Percentiles rank a stretch among this genome's conserved stretches.
Evolutionary conservation across 2,888 invertebrate genomes (phyloP).

Genomic region (Drosophila cracens): DNA sequence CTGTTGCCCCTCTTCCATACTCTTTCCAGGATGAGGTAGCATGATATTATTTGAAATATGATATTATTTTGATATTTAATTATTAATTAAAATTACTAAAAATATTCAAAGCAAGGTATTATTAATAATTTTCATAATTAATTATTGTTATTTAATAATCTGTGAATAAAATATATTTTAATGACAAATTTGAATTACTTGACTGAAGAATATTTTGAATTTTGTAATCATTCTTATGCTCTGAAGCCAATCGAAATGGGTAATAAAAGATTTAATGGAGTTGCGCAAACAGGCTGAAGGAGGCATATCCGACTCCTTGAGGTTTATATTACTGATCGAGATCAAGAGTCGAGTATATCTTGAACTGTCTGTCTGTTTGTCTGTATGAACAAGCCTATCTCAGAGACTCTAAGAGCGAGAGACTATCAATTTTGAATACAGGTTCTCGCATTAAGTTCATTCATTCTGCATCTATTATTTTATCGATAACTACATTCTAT

Average conservation of each 20-base stretch:
- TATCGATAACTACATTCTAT: neutral
- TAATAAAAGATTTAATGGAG: neutral
- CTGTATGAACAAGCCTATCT: neutral
- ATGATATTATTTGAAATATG: neutral
- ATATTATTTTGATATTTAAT: neutral
- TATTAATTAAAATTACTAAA: neutral
- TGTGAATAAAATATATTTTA: neutral
- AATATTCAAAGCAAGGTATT: neutral
- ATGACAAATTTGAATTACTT: neutral
- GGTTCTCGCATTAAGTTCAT: too few relatives aligned
- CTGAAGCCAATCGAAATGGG: neutral
- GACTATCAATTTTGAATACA: too few relatives aligned
- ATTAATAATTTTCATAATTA: too few relatives aligned
- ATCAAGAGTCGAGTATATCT: neutral
- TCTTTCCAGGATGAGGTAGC: constrained; percentile 2
- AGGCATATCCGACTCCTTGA: neutral
- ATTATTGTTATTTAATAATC: neutral
- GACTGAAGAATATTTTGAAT: neutral
- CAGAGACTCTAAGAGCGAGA: neutral
- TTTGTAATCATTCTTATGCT: neutral
- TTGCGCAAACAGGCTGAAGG: neutral
- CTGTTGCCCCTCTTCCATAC: constrained; percentile 49
- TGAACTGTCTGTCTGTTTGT: too few relatives aligned
- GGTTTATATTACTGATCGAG: neutral
- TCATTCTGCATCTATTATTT: neutral